Evolutionary conservation across 2,113 vertebrate species (phyloP).

Genomic region (Stercorarius parasiticus): DNA sequence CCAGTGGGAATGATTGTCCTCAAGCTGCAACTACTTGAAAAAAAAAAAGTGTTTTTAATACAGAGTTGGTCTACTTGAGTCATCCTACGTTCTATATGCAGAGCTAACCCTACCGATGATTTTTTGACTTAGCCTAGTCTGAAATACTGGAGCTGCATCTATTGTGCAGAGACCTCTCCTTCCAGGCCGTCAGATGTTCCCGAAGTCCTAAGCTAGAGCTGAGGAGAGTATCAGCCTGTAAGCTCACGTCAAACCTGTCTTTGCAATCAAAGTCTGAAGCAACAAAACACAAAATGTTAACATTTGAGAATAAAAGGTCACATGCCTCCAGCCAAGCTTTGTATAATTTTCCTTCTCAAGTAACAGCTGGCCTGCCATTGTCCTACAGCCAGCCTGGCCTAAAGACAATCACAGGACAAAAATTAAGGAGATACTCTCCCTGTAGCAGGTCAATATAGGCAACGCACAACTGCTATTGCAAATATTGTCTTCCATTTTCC

Average conservation of each 20-base stretch:
- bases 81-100: rapidly evolving
- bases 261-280: background rate
- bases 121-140: background rate
- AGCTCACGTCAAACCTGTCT: background rate
- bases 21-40: background rate
- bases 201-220: background rate
- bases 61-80: background rate
- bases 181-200: background rate
- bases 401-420: background rate
- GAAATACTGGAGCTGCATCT: background rate
- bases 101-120: background rate
- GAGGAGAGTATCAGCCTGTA: background rate
- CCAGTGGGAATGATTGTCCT: background rate
- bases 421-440: background rate
- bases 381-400: background rate
- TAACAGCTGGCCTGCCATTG: background rate
- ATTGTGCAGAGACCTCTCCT: background rate
- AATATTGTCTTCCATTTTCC: background rate
- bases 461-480: background rate
- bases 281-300: background rate
- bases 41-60: background rate
- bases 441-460: background rate
- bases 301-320: background rate
- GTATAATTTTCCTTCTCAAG: background rate
- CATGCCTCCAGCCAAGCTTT: conserved; percentile 5